Evolutionary conservation across 2,113 vertebrate species (phyloP).

Genomic region (Azemiops feae): DNA sequence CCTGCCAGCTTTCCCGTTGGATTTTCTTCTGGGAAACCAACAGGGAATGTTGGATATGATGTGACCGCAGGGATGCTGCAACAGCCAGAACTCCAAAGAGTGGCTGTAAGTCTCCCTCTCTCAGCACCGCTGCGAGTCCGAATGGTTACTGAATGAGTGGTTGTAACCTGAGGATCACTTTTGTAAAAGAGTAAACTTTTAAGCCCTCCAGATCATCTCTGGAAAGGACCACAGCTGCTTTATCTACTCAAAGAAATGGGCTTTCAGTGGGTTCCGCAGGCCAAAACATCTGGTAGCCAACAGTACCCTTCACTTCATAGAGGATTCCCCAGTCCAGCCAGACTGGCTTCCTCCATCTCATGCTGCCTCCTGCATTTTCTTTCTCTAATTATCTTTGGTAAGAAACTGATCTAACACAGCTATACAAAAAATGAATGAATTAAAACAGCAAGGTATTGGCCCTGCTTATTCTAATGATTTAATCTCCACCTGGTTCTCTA

Average conservation of each 20-base stretch:
- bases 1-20: background rate
- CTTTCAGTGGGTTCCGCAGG: background rate
- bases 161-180: background rate
- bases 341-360: background rate
- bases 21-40: background rate
- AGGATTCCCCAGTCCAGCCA: background rate
- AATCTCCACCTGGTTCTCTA: no score
- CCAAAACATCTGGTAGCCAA: background rate
- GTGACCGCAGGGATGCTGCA: background rate
- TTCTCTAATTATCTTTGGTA: background rate
- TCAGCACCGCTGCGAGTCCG: fast-evolving
- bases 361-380: background rate
- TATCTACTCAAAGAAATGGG: background rate
- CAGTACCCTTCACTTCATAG: background rate
- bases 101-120: background rate
- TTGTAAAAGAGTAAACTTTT: background rate
- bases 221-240: background rate
- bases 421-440: background rate
- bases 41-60: background rate
- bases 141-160: background rate
- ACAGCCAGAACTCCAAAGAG: background rate
- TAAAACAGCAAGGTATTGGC: background rate
- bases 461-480: background rate
- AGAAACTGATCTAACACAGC: background rate
- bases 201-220: background rate